Evolutionary conservation across 2,888 invertebrate species (phyloP).

Genomic region (Furcula furcula): DNA sequence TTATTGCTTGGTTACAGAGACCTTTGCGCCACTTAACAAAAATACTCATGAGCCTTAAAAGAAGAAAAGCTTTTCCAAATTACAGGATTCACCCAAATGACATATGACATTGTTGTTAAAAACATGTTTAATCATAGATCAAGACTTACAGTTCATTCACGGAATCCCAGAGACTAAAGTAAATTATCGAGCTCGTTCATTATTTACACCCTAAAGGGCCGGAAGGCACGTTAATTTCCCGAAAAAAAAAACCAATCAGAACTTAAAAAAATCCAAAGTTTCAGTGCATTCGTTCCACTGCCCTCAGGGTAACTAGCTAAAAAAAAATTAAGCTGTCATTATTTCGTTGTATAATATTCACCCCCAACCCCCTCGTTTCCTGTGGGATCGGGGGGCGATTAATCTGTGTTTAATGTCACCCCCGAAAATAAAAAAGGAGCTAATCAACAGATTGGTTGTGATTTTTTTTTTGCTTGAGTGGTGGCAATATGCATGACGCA

Average conservation of each 20-base stretch:
- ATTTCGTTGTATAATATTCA: conserved; percentile 61
- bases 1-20: too few relatives aligned
- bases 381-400: conserved; percentile 67
- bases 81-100: too few relatives aligned
- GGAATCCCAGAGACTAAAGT: too few relatives aligned
- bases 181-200: too few relatives aligned
- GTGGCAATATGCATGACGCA: too few relatives aligned
- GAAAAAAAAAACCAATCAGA: background rate
- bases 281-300: conserved; percentile 35
- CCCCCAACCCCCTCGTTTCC: conserved; percentile 44
- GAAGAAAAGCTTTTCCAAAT: too few relatives aligned
- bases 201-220: background rate
- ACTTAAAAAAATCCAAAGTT: conserved; percentile 17
- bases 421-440: conserved; percentile 71
- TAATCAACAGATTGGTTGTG: conserved; percentile 76
- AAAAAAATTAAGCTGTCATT: conserved; percentile 67
- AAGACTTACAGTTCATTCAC: too few relatives aligned
- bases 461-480: conserved; percentile 47
- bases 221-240: background rate
- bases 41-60: too few relatives aligned
- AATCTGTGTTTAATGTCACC: conserved; percentile 77
- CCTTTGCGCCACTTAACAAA: too few relatives aligned
- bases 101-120: too few relatives aligned
- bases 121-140: too few relatives aligned
- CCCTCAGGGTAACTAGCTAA: conserved; percentile 49